Evolutionary conservation across 1,140 invertebrate genomes (phyloP).

Genomic region (Drosophila bocqueti): DNA sequence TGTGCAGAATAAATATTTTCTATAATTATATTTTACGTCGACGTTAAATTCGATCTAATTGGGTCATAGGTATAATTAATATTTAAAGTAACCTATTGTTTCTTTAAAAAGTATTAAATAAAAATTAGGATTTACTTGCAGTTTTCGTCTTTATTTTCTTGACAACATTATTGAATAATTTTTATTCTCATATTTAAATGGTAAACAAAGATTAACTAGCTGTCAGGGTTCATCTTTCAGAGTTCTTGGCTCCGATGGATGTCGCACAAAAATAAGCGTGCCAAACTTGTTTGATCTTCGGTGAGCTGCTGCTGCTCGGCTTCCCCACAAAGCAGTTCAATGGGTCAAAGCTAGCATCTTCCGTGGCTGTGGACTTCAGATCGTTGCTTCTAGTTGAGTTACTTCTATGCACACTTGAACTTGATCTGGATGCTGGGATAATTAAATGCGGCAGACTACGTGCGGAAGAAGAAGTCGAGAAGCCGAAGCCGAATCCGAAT

Average conservation of each 20-base stretch:
- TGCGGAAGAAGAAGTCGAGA: constrained; percentile 58
- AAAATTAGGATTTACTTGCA: background rate
- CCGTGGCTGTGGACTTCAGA: background rate
- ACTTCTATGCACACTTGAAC: constrained; percentile 56
- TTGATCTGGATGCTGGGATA: constrained; percentile 61
- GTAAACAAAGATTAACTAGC: background rate
- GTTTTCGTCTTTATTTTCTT: background rate
- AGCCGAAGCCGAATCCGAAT: background rate
- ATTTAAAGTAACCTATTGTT: rapidly evolving
- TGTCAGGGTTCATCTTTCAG: constrained; percentile 24
- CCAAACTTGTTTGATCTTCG: constrained; percentile 27
- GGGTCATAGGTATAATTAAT: background rate
- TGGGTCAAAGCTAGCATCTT: constrained; percentile 60
- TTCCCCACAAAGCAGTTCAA: constrained; percentile 53
- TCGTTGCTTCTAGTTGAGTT: constrained; percentile 43
- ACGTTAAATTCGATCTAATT: no score
- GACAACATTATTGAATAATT: background rate
- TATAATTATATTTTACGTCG: no score
- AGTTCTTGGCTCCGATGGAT: constrained; percentile 19
- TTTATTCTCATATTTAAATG: background rate
- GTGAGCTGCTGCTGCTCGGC: constrained; percentile 34
- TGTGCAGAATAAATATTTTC: no score
- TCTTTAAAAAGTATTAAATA: background rate
- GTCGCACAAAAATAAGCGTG: constrained; percentile 45
- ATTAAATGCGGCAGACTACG: constrained; percentile 39